These are phyloP conservation scores for Spheniscus mendiculus DNA, from an alignment of 2,113 vertebrate species.

Conservation along the genomic window DNA sequence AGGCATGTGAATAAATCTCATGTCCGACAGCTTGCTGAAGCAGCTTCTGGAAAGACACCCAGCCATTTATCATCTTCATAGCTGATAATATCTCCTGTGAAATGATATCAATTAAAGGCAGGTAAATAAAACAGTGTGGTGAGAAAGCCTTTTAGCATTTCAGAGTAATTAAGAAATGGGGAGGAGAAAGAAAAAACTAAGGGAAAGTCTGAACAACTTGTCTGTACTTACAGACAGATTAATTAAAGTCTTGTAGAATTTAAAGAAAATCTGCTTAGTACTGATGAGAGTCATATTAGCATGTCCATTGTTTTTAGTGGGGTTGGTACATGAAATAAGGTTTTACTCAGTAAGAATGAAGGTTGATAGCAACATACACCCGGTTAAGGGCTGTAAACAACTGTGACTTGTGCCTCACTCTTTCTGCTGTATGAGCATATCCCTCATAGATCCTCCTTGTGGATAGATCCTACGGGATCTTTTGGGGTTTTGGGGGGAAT, in stretches of 20 bases:
- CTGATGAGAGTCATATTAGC: background rate
- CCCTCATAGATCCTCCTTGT: background rate
- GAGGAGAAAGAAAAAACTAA: background rate
- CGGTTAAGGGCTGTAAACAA: background rate
- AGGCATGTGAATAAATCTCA: slow-evolving; percentile 52
- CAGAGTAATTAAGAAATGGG: background rate
- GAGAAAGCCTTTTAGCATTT: slow-evolving; percentile 43
- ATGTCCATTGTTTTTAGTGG: background rate
- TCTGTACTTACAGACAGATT: background rate
- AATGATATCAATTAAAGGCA: slow-evolving; percentile 58
- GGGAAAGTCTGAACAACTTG: background rate
- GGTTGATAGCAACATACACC: background rate
- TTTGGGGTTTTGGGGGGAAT: background rate
- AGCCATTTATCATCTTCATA: slow-evolving; percentile 63
- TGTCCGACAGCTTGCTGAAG: slow-evolving; percentile 40
- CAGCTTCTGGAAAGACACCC: slow-evolving; percentile 48
- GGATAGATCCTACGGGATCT: background rate
- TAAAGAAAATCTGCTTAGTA: background rate
- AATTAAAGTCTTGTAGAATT: background rate
- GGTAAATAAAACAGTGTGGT: slow-evolving; percentile 41
- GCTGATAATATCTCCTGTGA: slow-evolving; percentile 37
- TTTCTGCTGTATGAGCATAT: background rate
- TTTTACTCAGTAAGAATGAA: background rate
- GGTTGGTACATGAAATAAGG: background rate
- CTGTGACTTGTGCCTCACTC: background rate